Base-by-base conservation (phyloP, 2,888 invertebrate genomes). In the Orthosia incerta region DNA sequence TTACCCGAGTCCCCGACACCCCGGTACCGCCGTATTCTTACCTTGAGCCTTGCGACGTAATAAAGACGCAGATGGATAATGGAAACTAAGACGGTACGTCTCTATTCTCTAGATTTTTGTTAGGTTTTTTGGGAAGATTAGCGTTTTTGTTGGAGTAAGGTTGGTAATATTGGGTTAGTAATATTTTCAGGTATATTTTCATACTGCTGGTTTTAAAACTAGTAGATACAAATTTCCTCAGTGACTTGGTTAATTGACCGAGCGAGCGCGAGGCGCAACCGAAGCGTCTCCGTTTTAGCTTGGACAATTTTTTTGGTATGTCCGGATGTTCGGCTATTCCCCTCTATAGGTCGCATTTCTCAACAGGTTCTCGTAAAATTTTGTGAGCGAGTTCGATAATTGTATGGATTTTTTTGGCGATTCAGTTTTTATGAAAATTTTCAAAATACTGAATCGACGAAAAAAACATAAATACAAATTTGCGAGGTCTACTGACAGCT, bases 31-130 rank as follows among this genome's bases (percentile, higher is more conserved):
- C 76, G 69, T 80, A 73, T 83, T 83, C 81, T 80, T 87, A 82
- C 86, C 86, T 88, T 86, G 84, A 87, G 87, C 80, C 79, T 76
- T 26, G 31, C 67, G 31, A 69, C 76, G 76, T 82, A 75, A 76
- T 79, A 80, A 77, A 71, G 66, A 74, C 70, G 73, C 79, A 59
- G 51, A 48, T 62, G 76, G 83, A 51, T 71, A 71, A 68, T 75
- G 66, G 67, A 70, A 74, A 73, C 75, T 62, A 75, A 80, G 69
- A 76, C 64, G 65, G 60, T 46, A 71, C 60, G 31, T 50, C 66
- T 53, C 57, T 71, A 67, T 71, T 75, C 61, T 61, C 61, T 64
- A 45, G 51, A 62, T 68, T 65, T 80, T 79, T 50, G 16, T n/a
- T 31, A 31, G 23, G 15, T 23, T 61, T 57, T 79, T 65, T 55